Conservation (phyloP, 2,113 vertebrate genomes). For the Sturnus vulgaris region DNA sequence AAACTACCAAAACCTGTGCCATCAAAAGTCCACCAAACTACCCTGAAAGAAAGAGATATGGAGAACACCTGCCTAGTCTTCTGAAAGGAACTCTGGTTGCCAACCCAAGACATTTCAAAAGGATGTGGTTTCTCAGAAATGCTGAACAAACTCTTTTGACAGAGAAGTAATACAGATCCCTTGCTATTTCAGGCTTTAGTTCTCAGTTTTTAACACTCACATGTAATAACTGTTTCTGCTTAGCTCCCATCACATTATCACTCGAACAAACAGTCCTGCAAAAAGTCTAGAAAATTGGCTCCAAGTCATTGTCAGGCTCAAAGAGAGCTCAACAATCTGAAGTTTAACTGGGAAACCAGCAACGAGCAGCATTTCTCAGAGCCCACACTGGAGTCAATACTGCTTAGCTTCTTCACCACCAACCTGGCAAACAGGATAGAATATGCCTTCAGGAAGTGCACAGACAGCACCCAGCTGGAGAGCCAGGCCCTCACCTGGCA, state of each 20-base stretch:
- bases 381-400: neutral
- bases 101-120: neutral
- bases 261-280: neutral
- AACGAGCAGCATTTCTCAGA: fast-evolving
- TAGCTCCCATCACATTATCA: neutral
- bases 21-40: neutral
- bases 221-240: neutral
- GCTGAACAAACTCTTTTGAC: constrained; percentile 12
- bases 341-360: neutral
- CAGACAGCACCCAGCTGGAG: neutral
- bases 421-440: neutral
- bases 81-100: neutral
- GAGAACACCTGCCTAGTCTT: neutral
- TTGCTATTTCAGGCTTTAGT: constrained; percentile 8
- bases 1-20: neutral
- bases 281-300: neutral
- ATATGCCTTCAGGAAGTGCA: neutral
- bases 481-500: neutral
- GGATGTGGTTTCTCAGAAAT: constrained; percentile 44
- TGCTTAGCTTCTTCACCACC: neutral
- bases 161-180: neutral
- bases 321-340: neutral
- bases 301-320: neutral
- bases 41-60: neutral
- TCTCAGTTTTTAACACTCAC: neutral